phyloP scores from a whole-genome alignment of 2,797 vertebrate genomes.

The Amblyopsis hoosieri region DNA sequence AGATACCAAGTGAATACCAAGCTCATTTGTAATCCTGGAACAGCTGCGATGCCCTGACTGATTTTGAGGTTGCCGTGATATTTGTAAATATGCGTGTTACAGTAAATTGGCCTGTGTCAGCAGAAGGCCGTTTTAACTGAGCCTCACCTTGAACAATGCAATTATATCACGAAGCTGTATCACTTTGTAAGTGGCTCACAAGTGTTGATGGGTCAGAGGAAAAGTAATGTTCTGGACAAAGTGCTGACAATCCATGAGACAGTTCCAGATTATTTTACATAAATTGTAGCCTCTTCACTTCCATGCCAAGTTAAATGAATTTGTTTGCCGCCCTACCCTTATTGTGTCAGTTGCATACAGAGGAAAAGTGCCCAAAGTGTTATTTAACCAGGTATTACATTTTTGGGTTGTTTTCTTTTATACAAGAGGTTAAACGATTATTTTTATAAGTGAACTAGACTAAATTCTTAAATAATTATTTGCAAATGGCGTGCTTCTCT shows the following conservation, averaged over 20 bases:
- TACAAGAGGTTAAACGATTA: neutral
- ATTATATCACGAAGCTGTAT: conserved; percentile 60
- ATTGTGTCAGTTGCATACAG: conserved; percentile 23
- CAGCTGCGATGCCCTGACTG: conserved; percentile 26
- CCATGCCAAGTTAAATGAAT: conserved; percentile 38
- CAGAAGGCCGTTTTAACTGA: conserved; percentile 45
- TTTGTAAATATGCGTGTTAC: conserved; percentile 53
- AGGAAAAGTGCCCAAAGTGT: neutral
- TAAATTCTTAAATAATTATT: too few species aligned
- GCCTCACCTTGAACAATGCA: conserved; percentile 50
- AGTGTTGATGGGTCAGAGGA: conserved; percentile 58
- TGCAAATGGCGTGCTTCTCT: too few species aligned
- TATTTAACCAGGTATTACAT: neutral
- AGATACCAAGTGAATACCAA: too few species aligned
- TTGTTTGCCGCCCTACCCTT: conserved; percentile 11
- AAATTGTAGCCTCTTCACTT: conserved; percentile 67
- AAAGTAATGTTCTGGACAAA: conserved; percentile 76
- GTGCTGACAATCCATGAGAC: conserved; percentile 85
- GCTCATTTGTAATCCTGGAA: conserved; percentile 6
- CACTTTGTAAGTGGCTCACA: conserved; percentile 53
- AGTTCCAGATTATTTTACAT: conserved; percentile 87
- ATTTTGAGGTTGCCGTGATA: conserved; percentile 28
- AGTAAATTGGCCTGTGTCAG: conserved; percentile 57
- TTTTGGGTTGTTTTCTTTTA: neutral
- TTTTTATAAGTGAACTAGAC: neutral